Percentiles rank a stretch among this genome's conserved stretches.
Evolutionary conservation across 2,797 vertebrate genomes (phyloP).

Genomic region (Muscicapa striata): DNA sequence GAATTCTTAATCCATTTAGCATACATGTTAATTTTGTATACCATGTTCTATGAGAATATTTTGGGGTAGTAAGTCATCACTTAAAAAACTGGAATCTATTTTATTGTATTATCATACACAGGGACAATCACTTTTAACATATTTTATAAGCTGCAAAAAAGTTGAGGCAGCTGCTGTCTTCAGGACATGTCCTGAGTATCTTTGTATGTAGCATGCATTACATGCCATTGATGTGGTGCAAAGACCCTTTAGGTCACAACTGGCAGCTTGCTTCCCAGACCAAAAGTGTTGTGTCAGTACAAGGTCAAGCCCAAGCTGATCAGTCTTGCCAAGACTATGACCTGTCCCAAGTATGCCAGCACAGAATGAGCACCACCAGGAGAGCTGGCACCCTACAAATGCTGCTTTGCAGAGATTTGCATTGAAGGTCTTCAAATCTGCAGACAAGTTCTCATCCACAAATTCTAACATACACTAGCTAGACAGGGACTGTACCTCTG

Average conservation of each 20-base stretch:
- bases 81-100: not conserved
- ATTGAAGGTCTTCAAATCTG: not conserved
- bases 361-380: not conserved
- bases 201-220: not conserved
- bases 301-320: not conserved
- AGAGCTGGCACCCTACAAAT: not conserved
- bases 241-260: not conserved
- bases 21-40: not conserved
- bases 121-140: not conserved
- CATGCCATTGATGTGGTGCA: not conserved
- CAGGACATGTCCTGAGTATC: not conserved
- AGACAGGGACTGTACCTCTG: not conserved
- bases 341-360: rapidly evolving
- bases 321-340: not conserved
- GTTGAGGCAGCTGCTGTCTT: not conserved
- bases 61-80: not conserved
- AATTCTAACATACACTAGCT: not conserved
- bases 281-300: not conserved
- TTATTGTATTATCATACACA: not conserved
- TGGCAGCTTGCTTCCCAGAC: not conserved
- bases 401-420: not conserved
- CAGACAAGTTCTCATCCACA: not conserved
- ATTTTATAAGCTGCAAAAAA: not conserved
- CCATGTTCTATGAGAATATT: not conserved
- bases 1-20: not conserved